These are phyloP conservation scores for Phoenicopterus ruber DNA, from an alignment of 2,113 vertebrate species.

Conservation along the genomic window DNA sequence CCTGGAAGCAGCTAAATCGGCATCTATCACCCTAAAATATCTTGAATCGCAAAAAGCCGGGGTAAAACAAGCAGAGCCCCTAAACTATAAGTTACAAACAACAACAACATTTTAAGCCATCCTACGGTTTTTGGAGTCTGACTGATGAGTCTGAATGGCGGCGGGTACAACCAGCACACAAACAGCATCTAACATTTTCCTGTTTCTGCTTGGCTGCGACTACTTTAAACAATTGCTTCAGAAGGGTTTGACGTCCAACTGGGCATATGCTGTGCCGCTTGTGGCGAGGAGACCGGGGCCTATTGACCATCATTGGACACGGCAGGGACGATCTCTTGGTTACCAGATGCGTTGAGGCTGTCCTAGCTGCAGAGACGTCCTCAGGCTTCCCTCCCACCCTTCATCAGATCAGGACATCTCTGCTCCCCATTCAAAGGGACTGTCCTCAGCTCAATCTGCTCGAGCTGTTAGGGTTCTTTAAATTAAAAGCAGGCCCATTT, in stretches of 20 bases:
- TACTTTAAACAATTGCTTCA: constrained; percentile 6
- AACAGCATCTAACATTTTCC: not conserved
- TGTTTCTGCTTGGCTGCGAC: not conserved
- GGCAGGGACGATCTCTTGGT: accelerated
- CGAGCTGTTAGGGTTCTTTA: not conserved
- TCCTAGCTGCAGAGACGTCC: not conserved
- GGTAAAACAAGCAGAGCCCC: not conserved
- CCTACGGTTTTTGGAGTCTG: not conserved
- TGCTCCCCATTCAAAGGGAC: not conserved
- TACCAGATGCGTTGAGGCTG: accelerated
- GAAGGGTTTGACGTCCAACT: not conserved
- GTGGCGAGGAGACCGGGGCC: not conserved
- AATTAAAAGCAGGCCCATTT: not conserved
- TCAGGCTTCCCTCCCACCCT: not conserved
- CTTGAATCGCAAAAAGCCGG: not conserved
- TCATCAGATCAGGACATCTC: accelerated
- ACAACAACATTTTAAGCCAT: not conserved
- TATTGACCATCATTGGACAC: not conserved
- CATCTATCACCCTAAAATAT: not conserved
- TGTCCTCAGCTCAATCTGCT: not conserved
- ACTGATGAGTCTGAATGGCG: not conserved
- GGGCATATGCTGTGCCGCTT: not conserved
- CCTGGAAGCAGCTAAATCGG: not conserved
- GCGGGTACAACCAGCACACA: not conserved
- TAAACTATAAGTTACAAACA: not conserved